Percentiles rank a stretch among this genome's conserved stretches.
These are phyloP conservation scores for Trichogramma dendrolimi DNA, from an alignment of 2,888 invertebrate genomes.

Conservation along the genomic window DNA sequence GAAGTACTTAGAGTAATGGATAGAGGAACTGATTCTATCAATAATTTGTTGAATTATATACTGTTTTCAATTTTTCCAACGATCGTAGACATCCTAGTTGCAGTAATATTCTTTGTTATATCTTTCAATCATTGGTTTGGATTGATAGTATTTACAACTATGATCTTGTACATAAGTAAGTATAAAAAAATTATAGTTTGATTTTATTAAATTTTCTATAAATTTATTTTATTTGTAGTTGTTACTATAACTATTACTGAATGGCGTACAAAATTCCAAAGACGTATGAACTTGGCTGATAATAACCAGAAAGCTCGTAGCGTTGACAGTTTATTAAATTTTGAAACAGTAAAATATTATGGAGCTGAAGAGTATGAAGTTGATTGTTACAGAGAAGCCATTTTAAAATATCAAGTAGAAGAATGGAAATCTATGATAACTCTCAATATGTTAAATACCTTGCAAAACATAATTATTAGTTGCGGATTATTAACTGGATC, in stretches of 20 bases:
- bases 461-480: constrained; percentile 88
- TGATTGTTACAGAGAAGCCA: constrained; percentile 76
- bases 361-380: constrained; percentile 92
- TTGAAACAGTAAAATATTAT: constrained; percentile 98
- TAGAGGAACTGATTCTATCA: constrained; percentile 93
- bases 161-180: constrained; percentile 88
- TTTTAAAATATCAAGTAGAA: constrained; percentile 80
- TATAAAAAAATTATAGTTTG: constrained; percentile 30
- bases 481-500: constrained; percentile 81
- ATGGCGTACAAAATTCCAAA: constrained; percentile 93
- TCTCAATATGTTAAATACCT: constrained; percentile 82
- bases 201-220: constrained; percentile 12
- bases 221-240: constrained; percentile 54
- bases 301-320: constrained; percentile 88
- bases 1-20: constrained; percentile 96
- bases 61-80: constrained; percentile 92
- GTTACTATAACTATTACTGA: constrained; percentile 89
- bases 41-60: constrained; percentile 86
- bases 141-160: constrained; percentile 87
- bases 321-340: constrained; percentile 94
- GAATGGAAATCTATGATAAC: constrained; percentile 87
- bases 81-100: constrained; percentile 85
- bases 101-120: constrained; percentile 81
- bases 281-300: constrained; percentile 90
- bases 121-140: constrained; percentile 94